Evolutionary conservation across 1,140 invertebrate species (phyloP).

Genomic region (Agrypnia vestita): DNA sequence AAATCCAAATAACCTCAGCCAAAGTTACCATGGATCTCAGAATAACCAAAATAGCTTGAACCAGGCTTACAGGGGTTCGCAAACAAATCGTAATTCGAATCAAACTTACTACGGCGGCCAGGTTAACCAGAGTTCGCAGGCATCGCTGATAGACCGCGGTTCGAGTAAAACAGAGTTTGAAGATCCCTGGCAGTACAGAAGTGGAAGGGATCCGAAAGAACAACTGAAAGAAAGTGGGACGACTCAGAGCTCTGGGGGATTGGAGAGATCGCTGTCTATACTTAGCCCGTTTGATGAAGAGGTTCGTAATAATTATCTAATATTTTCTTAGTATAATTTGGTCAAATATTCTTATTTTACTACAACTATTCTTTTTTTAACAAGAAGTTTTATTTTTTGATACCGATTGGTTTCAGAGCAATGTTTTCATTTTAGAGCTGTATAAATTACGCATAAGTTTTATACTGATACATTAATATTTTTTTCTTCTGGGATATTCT

Average conservation of each 20-base stretch:
- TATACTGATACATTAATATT: too few relatives aligned
- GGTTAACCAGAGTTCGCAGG: constrained; percentile 64
- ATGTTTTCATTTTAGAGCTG: too few relatives aligned
- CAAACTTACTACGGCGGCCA: constrained; percentile 61
- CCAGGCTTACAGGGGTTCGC: constrained; percentile 25
- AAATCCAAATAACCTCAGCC: constrained; percentile 63
- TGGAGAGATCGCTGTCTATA: constrained; percentile 79
- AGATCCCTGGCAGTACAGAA: constrained; percentile 62
- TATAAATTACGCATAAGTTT: too few relatives aligned
- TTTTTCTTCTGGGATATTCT: too few relatives aligned
- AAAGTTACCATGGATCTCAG: constrained; percentile 63
- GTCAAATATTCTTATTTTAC: too few relatives aligned
- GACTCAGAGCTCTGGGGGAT: constrained; percentile 66
- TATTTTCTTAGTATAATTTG: background rate
- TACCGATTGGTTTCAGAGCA: too few relatives aligned
- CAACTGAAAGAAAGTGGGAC: constrained; percentile 45
- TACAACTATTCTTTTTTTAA: too few relatives aligned
- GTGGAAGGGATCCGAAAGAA: constrained; percentile 32
- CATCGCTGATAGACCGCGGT: constrained; percentile 64
- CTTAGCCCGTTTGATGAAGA: constrained; percentile 92
- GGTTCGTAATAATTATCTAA: constrained; percentile 60
- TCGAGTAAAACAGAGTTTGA: constrained; percentile 66
- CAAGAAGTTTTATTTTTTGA: too few relatives aligned
- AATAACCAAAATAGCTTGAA: constrained; percentile 66
- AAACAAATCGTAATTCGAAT: background rate